Evolutionary conservation across 2,888 invertebrate species (phyloP), one percentile per base, ranked within the genome.

Genomic region (Drosophila kuntzei): DNA sequence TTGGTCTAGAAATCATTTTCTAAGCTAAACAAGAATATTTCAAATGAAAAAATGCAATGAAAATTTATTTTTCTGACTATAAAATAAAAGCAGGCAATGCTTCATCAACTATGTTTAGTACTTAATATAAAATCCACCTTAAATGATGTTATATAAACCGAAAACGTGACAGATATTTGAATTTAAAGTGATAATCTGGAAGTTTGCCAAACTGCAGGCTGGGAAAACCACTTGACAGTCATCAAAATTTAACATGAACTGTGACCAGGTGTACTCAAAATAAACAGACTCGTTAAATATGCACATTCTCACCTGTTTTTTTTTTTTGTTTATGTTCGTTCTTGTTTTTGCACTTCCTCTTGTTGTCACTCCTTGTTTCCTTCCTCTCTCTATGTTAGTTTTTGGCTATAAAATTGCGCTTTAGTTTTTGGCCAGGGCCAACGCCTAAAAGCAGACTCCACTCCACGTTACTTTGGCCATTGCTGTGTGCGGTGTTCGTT

Each of bases 401-500:
- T 50, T 53, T 62, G 60, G 57, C 63, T 57, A 49, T 55, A 27
- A 60, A 60, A 62, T 66, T 54, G 22, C 36, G 36, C 53, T 44
- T 49, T 37, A 62, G 55, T 46, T 32, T 62, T 72, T 63, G 44
- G 53, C 34, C 77, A 61, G 46, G 68, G 47, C 47, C 61, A 62
- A 59, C 60, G 62, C 63, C 76, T 70, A 80, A 71, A 66, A 66
- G 57, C 66, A 64, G 74, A 61, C 58, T 63, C 44, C 43, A 50
- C 61, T 55, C 36, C 61, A 55, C 34, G 63, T 69, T 57, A 65
- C 54, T 64, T 80, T 72, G 63, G 61, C 44, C 84, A 80, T 86
- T 57, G 61, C 58, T 55, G 44, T 43, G 39, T 36, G 34, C 39
- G 27, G 16, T 34, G 43, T 29, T 51, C 64, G 41, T 50, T 36